phyloP scores from a whole-genome alignment of 2,888 invertebrate species.

The Pheosia gnoma region DNA sequence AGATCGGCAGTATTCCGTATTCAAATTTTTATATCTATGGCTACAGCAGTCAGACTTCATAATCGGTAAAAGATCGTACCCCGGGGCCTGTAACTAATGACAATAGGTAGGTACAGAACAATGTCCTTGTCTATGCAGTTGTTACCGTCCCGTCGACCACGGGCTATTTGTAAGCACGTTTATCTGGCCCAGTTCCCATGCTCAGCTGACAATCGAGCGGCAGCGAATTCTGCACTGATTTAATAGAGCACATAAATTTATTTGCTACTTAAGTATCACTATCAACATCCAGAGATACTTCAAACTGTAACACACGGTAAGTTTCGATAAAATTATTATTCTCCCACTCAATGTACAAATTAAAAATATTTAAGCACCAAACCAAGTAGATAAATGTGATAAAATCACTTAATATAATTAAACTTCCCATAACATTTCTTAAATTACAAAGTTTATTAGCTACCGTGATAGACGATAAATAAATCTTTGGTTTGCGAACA shows the following conservation, averaged over 20 bases:
- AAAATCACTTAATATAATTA: too few relatives aligned
- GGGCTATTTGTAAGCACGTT: slow-evolving; percentile 34
- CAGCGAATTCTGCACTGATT: slow-evolving; percentile 26
- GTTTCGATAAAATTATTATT: too few relatives aligned
- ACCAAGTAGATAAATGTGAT: too few relatives aligned
- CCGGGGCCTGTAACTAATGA: background rate
- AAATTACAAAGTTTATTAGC: background rate
- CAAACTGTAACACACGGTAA: too few relatives aligned
- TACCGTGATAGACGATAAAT: background rate
- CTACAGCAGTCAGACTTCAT: background rate
- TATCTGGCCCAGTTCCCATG: slow-evolving; percentile 46
- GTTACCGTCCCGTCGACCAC: slow-evolving; percentile 9
- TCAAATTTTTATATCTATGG: too few relatives aligned
- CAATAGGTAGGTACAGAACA: slow-evolving; percentile 1
- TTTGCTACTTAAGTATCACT: too few relatives aligned
- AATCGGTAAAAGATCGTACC: background rate
- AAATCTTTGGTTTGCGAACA: background rate
- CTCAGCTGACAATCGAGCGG: slow-evolving; percentile 20
- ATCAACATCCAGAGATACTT: too few relatives aligned
- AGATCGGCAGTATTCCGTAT: too few relatives aligned
- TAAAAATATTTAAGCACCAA: too few relatives aligned
- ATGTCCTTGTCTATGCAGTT: slow-evolving; percentile 32
- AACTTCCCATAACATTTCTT: background rate
- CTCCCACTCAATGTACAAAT: too few relatives aligned
- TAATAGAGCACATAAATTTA: slow-evolving; percentile 5